Evolutionary conservation across 2,888 invertebrate genomes (phyloP).

Genomic region (Priocnemis perturbator): DNA sequence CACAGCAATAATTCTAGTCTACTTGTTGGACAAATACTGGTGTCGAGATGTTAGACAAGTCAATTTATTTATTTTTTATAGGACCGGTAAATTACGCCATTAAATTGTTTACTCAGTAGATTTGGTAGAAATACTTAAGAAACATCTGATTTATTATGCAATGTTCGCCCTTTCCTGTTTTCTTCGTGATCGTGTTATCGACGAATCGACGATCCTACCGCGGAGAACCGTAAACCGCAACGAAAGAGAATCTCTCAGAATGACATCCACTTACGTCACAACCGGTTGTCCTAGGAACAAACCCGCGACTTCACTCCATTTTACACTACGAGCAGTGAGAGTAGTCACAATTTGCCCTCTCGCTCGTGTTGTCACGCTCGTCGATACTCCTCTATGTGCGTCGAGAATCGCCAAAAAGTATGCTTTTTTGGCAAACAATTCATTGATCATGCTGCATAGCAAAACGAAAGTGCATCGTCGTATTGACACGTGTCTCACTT

Average conservation of each 20-base stretch:
- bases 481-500: too few relatives aligned
- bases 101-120: too few relatives aligned
- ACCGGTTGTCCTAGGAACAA: slow-evolving; percentile 23
- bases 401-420: too few relatives aligned
- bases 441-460: too few relatives aligned
- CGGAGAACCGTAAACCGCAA: slow-evolving; percentile 36
- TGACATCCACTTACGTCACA: slow-evolving; percentile 33
- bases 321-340: background rate
- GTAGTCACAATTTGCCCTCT: background rate
- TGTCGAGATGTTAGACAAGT: too few relatives aligned
- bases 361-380: background rate
- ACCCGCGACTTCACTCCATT: slow-evolving; percentile 12
- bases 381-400: background rate
- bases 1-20: too few relatives aligned
- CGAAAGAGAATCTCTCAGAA: slow-evolving; percentile 44
- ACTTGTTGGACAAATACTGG: too few relatives aligned
- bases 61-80: too few relatives aligned
- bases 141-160: slow-evolving; percentile 1
- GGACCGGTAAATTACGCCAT: too few relatives aligned
- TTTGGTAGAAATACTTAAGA: too few relatives aligned
- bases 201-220: background rate
- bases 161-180: slow-evolving; percentile 5
- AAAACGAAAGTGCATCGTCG: too few relatives aligned
- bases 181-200: background rate
- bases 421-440: too few relatives aligned